Conservation (phyloP, 2,888 invertebrate genomes). For the Bugula neritina region DNA sequence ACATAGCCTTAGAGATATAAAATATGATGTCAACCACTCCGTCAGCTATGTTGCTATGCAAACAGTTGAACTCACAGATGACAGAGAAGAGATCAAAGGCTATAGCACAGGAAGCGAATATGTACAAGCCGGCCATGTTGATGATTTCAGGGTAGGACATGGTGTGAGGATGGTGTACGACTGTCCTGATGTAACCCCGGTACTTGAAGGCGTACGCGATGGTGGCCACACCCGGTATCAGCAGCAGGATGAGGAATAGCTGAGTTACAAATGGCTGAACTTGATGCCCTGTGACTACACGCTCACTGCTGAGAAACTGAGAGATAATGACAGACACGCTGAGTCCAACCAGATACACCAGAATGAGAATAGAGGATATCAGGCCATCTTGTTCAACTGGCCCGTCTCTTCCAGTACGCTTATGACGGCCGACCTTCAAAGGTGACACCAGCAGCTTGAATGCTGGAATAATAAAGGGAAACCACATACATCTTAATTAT, state of each 20-base stretch:
- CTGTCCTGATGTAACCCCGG: background rate
- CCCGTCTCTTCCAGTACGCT: background rate
- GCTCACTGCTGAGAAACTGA: background rate
- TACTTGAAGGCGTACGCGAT: slow-evolving; percentile 1
- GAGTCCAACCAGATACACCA: background rate
- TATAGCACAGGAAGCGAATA: background rate
- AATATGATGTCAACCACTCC: slow-evolving; percentile 5
- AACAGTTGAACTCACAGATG: background rate
- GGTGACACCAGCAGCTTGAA: background rate
- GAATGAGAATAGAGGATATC: background rate
- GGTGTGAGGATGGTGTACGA: background rate
- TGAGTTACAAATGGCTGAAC: background rate
- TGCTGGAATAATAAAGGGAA: background rate
- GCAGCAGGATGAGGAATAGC: background rate
- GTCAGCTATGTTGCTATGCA: background rate
- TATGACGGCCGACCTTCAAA: background rate
- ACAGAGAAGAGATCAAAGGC: slow-evolving; percentile 7
- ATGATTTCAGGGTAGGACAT: background rate
- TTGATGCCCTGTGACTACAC: background rate
- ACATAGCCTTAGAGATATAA: background rate
- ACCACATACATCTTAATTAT: too few relatives aligned
- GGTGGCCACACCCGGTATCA: background rate
- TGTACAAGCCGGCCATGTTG: background rate
- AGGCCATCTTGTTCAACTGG: slow-evolving; percentile 5
- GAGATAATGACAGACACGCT: background rate